A percentile compares a stretch with the other conserved stretches of the same genome.
These are phyloP conservation scores for Falco concolor DNA, from an alignment of 2,797 vertebrate genomes.

Conservation along the genomic window DNA sequence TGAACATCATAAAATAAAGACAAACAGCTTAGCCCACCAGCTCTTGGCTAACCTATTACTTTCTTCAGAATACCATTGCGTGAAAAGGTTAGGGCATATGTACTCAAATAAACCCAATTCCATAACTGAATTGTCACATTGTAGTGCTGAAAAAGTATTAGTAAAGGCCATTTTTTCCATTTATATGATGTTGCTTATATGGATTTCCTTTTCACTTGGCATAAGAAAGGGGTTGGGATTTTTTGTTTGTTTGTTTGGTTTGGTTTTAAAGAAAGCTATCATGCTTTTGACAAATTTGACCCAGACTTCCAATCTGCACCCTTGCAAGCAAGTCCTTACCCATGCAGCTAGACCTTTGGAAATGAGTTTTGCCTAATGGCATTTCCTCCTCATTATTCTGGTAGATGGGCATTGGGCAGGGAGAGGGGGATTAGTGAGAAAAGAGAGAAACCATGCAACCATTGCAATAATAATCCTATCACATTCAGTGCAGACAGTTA, in stretches of 20 bases:
- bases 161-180: background rate
- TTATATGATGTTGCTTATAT: background rate
- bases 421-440: background rate
- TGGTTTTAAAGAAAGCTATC: background rate
- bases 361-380: background rate
- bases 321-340: background rate
- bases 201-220: background rate
- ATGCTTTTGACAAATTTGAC: background rate
- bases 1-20: conserved; percentile 18
- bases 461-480: background rate
- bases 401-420: background rate
- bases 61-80: background rate
- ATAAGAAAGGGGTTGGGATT: background rate
- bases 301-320: background rate
- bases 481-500: background rate
- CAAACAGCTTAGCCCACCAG: background rate
- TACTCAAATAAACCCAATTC: background rate
- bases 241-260: background rate
- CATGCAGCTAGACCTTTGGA: background rate
- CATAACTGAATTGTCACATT: background rate
- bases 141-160: background rate
- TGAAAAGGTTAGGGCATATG: background rate
- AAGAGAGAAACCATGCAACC: background rate
- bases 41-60: background rate
- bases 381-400: background rate